Percentiles rank a stretch among this genome's conserved stretches.
Conservation (phyloP, 2,797 vertebrate species). For the Sebastes steindachneri region DNA sequence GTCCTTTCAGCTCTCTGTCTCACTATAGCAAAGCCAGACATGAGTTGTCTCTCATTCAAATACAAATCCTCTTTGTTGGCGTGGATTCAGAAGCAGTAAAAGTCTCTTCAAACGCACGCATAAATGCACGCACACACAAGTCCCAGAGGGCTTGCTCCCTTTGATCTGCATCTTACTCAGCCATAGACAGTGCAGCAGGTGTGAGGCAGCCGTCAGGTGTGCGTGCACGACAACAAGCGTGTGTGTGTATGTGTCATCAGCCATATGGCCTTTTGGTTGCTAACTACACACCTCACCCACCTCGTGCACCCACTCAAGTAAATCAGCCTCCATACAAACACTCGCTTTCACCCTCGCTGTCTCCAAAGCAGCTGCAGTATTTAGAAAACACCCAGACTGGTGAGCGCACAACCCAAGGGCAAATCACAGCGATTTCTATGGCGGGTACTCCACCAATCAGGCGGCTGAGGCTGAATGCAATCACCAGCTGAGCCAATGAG, state of each 20-base stretch:
- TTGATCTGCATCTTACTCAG: slow-evolving; percentile 77
- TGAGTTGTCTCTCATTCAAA: slow-evolving; percentile 67
- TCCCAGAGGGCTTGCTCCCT: slow-evolving; percentile 63
- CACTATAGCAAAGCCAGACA: slow-evolving; percentile 48
- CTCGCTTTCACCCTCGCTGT: slow-evolving; percentile 41
- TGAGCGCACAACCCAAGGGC: slow-evolving; percentile 26
- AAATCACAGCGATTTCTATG: slow-evolving; percentile 60
- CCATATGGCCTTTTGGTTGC: slow-evolving; percentile 71
- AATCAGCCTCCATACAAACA: slow-evolving; percentile 51
- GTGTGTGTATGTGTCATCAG: slow-evolving; percentile 68
- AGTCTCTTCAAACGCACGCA: slow-evolving; percentile 60
- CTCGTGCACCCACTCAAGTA: slow-evolving; percentile 49
- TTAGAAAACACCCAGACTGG: slow-evolving; percentile 46
- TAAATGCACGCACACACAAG: slow-evolving; percentile 44
- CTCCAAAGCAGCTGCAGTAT: slow-evolving; percentile 69
- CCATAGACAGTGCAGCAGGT: slow-evolving; percentile 85
- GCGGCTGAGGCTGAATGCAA: slow-evolving; percentile 12
- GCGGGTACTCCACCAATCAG: slow-evolving; percentile 59
- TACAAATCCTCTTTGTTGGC: slow-evolving; percentile 65
- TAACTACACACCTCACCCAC: slow-evolving; percentile 57
- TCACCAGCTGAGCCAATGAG: slow-evolving; percentile 58
- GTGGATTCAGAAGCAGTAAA: slow-evolving; percentile 58
- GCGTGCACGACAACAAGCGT: slow-evolving; percentile 25
- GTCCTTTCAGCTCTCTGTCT: slow-evolving; percentile 37
- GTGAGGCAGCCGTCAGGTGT: slow-evolving; percentile 86